These are phyloP conservation scores for Tiliacea aurago DNA, from an alignment of 2,888 invertebrate genomes.

Conservation along the genomic window DNA sequence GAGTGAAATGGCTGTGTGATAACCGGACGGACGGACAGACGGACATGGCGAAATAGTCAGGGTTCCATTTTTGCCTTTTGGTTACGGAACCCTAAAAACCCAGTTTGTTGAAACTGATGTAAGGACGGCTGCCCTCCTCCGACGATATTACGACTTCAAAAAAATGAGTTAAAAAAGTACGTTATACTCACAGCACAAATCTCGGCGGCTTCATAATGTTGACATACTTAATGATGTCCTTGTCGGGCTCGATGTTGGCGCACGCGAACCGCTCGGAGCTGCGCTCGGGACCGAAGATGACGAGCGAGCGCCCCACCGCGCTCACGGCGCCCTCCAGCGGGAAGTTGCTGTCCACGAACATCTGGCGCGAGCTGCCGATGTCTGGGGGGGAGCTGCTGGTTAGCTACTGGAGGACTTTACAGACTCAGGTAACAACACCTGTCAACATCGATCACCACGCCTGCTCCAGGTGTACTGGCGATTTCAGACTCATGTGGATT, in stretches of 20 bases:
- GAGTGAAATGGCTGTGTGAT: no score
- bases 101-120: no score
- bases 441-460: neutral
- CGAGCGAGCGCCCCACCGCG: slow-evolving; percentile 96
- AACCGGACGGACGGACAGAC: no score
- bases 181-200: slow-evolving; percentile 94
- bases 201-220: slow-evolving; percentile 96
- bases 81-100: no score
- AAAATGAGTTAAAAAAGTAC: no score
- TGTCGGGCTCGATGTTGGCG: slow-evolving; percentile 97
- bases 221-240: slow-evolving; percentile 97
- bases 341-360: slow-evolving; percentile 96
- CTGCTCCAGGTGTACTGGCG: no score
- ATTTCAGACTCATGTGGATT: neutral
- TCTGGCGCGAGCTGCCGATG: slow-evolving; percentile 94
- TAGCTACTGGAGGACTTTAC: neutral
- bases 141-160: no score
- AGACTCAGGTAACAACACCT: no score
- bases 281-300: slow-evolving; percentile 94
- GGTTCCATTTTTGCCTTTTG: no score
- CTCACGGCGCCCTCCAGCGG: slow-evolving; percentile 95
- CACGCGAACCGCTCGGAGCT: slow-evolving; percentile 95
- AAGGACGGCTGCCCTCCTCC: no score
- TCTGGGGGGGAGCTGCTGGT: slow-evolving; percentile 76
- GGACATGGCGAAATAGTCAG: no score